Base-by-base conservation (phyloP, 2,113 vertebrate species). In the Cyanoliseus patagonus region DNA sequence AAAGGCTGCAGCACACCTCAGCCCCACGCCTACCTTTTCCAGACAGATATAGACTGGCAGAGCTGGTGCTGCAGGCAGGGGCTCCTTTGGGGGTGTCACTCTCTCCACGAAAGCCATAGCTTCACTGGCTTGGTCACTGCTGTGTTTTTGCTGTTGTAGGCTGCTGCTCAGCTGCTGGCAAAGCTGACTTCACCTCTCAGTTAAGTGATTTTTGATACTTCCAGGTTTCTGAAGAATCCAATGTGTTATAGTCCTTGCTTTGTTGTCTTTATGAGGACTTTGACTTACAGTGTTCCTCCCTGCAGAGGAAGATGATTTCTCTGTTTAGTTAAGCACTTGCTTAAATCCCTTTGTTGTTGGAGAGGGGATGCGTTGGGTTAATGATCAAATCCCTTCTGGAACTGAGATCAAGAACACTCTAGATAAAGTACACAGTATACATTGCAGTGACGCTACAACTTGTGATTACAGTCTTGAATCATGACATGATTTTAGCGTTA, bases 291-390 rank as follows among this genome's bases (percentile, higher is more conserved):
- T 8, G 16, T 41, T 78, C 49, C 31, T 66, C 25, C 17, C 46
- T 84, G 46, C 42, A 63, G 81, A 35, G 57, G 22, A 59, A 14
- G 13, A 11, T 39, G 46, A 82, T 68, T 91, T 66, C 69, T 84
- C 51, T 91, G 62, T 79, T 91, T 52, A 76, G 24, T 82, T 79
- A 82, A 51, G 12, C 44, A 44, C 52, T 82, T 91, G 23, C n/a
- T 86, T 88, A 88, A 87, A 92, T 82, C 52, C 69, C 66, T 89
- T 92, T 82, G 42, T 82, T 87, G 37, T 44, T 82, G 74, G 42
- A 91, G n/a, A 67, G 52, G 27, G n/a, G 30, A 63, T 83, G 25
- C 51, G 14, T 77, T 90, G 52, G 31, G 28, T 13, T 83, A 86
- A 69, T 51, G 33, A n/a, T 61, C 67, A 78, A 84, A 82, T 82